These are phyloP conservation scores for Chrysopilus asiliformis DNA, from an alignment of 2,888 invertebrate genomes.

Conservation along the genomic window DNA sequence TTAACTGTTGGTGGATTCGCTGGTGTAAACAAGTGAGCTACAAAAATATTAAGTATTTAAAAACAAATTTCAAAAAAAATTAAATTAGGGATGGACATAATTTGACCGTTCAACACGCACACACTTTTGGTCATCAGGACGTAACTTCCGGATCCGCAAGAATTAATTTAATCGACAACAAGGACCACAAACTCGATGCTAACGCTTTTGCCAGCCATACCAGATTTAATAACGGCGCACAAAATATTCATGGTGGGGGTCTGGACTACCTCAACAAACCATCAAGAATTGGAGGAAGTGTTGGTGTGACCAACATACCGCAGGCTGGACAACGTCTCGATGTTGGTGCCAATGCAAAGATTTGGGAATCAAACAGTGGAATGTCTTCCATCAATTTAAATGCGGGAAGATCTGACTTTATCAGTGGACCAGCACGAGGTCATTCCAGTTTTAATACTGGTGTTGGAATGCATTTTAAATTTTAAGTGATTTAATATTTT, in stretches of 20 bases:
- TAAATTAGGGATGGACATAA: slow-evolving; percentile 22
- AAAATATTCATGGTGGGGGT: slow-evolving; percentile 22
- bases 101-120: slow-evolving; percentile 20
- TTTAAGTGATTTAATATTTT: too few relatives aligned
- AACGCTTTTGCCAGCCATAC: slow-evolving; percentile 22
- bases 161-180: slow-evolving; percentile 2
- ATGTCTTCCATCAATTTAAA: slow-evolving; percentile 21
- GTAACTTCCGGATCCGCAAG: slow-evolving; percentile 15
- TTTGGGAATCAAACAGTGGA: slow-evolving; percentile 22
- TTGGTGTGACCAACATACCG: slow-evolving; percentile 22
- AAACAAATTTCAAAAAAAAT: neutral
- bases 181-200: slow-evolving; percentile 18
- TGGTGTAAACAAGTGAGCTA: slow-evolving; percentile 22
- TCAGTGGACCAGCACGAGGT: too few relatives aligned
- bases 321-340: slow-evolving; percentile 19
- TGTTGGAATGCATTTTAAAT: too few relatives aligned
- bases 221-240: slow-evolving; percentile 17
- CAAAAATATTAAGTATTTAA: neutral
- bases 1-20: slow-evolving; percentile 23
- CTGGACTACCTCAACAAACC: slow-evolving; percentile 19
- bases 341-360: slow-evolving; percentile 21
- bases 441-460: too few relatives aligned
- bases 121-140: slow-evolving; percentile 19
- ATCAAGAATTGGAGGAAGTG: slow-evolving; percentile 20
- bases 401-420: too few relatives aligned